These are phyloP conservation scores for Brachymystax lenok DNA, from an alignment of 2,797 vertebrate species.

Conservation along the genomic window DNA sequence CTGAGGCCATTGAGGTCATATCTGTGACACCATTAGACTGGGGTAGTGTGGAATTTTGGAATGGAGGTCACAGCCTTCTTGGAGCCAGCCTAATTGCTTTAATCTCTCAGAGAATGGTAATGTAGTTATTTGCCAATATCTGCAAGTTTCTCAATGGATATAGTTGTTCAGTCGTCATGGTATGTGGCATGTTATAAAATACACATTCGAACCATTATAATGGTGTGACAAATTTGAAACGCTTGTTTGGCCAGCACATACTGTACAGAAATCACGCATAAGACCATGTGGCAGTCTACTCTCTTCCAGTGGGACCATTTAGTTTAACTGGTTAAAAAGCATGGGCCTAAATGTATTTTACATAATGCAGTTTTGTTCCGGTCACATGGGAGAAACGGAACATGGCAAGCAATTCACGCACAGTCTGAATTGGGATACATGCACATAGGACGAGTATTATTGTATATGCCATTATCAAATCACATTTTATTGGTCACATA, in stretches of 20 bases:
- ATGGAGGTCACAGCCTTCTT: not conserved
- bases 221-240: not conserved
- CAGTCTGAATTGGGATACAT: not conserved
- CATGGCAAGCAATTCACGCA: not conserved
- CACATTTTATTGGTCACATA: too few species aligned
- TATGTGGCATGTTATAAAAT: not conserved
- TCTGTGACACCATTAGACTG: not conserved
- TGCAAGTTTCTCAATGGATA: not conserved
- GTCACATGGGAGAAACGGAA: not conserved
- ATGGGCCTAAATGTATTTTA: not conserved
- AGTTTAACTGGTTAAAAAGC: not conserved
- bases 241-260: not conserved
- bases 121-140: not conserved
- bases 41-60: not conserved
- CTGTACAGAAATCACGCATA: not conserved
- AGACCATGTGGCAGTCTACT: not conserved
- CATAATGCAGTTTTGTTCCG: not conserved
- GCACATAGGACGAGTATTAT: not conserved
- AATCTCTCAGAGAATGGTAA: not conserved
- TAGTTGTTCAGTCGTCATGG: not conserved
- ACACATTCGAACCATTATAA: not conserved
- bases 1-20: not conserved
- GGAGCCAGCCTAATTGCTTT: conserved; percentile 3
- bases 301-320: not conserved
- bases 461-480: not conserved